A percentile compares a stretch with the other conserved stretches of the same genome.
Evolutionary conservation across 2,113 vertebrate genomes (phyloP).

Genomic region (Brachypteracias leptosomus): DNA sequence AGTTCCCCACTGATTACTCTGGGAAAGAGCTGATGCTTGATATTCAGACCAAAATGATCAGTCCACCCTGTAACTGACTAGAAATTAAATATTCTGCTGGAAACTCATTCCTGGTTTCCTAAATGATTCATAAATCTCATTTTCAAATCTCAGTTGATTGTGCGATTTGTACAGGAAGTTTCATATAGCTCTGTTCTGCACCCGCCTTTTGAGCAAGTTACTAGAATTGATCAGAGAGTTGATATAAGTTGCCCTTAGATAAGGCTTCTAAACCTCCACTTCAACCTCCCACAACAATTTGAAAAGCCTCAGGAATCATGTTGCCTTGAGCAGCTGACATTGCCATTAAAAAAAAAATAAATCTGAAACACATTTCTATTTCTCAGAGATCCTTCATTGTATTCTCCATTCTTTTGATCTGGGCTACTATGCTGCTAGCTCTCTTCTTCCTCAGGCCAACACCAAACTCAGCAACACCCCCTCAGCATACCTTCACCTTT

Average conservation of each 20-base stretch:
- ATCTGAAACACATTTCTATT: background rate
- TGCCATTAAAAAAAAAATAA: background rate
- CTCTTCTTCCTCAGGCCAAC: no score
- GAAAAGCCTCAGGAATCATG: background rate
- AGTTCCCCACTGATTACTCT: background rate
- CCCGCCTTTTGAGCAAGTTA: background rate
- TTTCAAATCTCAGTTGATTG: background rate
- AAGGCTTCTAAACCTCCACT: background rate
- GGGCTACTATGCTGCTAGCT: no score
- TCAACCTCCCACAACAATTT: background rate
- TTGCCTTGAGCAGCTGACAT: background rate
- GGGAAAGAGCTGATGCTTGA: background rate
- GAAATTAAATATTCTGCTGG: background rate
- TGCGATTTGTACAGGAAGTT: background rate
- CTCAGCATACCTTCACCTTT: no score
- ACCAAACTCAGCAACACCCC: no score
- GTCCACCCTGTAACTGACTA: background rate
- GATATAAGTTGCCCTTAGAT: background rate
- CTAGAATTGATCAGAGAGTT: background rate
- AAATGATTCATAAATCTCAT: background rate
- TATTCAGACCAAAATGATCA: background rate
- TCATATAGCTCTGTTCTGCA: background rate
- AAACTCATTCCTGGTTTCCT: background rate
- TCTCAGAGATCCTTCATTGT: background rate
- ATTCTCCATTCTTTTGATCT: background rate